Base-by-base conservation (phyloP, 35 echinoderm and acorn worm genomes). In the Eucidaris tribuloides region DNA sequence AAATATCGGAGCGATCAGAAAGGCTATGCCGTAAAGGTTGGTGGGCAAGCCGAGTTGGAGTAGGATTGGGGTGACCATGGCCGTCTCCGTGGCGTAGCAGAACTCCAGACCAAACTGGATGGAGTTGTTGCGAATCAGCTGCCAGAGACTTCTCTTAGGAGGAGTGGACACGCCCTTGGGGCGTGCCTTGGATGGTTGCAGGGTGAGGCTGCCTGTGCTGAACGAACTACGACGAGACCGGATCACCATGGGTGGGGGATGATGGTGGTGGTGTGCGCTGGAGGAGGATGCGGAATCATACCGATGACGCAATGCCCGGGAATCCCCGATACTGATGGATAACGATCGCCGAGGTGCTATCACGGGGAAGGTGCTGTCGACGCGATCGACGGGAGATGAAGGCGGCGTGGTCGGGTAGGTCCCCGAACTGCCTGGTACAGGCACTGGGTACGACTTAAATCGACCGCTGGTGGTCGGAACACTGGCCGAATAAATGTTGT, bases 11-110 rank as follows among this genome's bases (percentile, higher is more conserved):
- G 89, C 91, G 17, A 91, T 41, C 19, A 96, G 41, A 84, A 89
- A 96, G 0, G 89, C 91, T 18, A 96, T 55, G 64, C 93, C 91
- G 59, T 96, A 96, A 20, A 96, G 44, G 5, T 82, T 34, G 50
- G 86, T 42, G 5, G 93, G 93, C 0, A 96, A 84, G 14, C 93
- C 93, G n/a, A 96, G 78, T 36, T 88, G 83, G 1, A 96, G 58
- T 14, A 96, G 58, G 42, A 91, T 86, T 20, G 93, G 93, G 11
- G 79, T 91, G 36, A 96, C 93, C 15, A 96, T 56, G 32, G 93
- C 93, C 6, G 93, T 96, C 79, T 96, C 93, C 32, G 89, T 91
- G 4, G 93, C 93, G 20, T 96, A 96, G 40, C 89, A 84, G 5
- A 96, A 70, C 71, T 96, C 93, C 44, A 91, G 38, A 7, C 93